Conservation (phyloP, 2,888 invertebrate species). For the Neocrepidodera transversa region DNA sequence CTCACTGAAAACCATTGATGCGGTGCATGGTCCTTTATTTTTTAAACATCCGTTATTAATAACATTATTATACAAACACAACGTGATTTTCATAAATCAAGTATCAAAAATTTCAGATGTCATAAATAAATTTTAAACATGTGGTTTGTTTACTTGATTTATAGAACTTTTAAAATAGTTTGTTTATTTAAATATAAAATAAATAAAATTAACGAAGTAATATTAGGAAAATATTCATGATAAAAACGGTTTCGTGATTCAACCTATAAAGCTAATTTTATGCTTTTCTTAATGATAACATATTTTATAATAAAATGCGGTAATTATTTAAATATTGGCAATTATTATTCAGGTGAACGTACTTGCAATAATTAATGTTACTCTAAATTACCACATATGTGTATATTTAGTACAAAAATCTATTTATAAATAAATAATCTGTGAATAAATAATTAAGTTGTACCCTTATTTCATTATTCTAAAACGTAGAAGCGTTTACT, state of each 20-base stretch:
- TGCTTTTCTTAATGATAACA: neutral
- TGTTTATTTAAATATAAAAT: too few species aligned
- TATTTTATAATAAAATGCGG: neutral
- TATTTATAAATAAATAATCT: neutral
- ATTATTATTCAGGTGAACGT: slow-evolving; percentile 11
- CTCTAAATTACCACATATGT: neutral
- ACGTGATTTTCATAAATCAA: too few species aligned
- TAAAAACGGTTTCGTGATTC: neutral
- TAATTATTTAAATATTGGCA: slow-evolving; percentile 6
- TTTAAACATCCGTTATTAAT: too few species aligned
- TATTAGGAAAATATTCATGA: too few species aligned
- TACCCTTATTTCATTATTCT: slow-evolving; percentile 13
- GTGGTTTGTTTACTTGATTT: too few species aligned
- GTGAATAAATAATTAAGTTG: neutral
- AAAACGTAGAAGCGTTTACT: neutral
- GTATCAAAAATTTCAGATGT: too few species aligned
- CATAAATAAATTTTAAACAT: too few species aligned
- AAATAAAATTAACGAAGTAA: too few species aligned
- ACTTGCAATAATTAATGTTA: slow-evolving; percentile 9
- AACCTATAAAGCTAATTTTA: slow-evolving; percentile 2
- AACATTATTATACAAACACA: too few species aligned
- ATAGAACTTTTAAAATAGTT: too few species aligned
- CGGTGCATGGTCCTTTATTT: too few species aligned
- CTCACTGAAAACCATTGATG: too few species aligned
- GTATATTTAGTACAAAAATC: neutral